phyloP scores from a whole-genome alignment of 2,797 vertebrate species.

The Siniperca obscura region DNA sequence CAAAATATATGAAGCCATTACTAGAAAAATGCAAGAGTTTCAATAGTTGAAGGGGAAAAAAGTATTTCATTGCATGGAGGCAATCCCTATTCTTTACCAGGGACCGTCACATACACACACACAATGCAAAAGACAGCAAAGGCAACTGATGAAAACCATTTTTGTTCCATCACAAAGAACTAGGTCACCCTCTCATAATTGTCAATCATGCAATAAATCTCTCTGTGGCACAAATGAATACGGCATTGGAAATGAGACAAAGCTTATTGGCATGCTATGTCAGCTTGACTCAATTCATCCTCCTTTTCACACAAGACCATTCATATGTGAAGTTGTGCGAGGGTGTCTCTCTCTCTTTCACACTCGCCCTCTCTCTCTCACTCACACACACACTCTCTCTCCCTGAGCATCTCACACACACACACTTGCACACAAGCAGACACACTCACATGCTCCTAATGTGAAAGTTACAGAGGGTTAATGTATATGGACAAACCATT shows the following conservation, averaged over 20 bases:
- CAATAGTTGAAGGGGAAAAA: slow-evolving; percentile 64
- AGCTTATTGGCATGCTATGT: slow-evolving; percentile 92
- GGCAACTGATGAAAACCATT: slow-evolving; percentile 88
- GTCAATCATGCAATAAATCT: slow-evolving; percentile 95
- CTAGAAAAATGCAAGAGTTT: slow-evolving; percentile 76
- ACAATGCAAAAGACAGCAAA: slow-evolving; percentile 84
- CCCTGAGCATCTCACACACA: slow-evolving; percentile 22
- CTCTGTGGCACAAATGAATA: slow-evolving; percentile 90
- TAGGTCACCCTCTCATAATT: slow-evolving; percentile 94
- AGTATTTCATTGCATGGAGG: slow-evolving; percentile 73
- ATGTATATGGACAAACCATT: slow-evolving; percentile 79
- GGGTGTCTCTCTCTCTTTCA: slow-evolving; percentile 77
- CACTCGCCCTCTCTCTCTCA: slow-evolving; percentile 23
- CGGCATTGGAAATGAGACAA: slow-evolving; percentile 91
- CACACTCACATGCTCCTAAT: slow-evolving; percentile 55
- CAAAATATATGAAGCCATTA: slow-evolving; percentile 85
- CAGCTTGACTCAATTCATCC: slow-evolving; percentile 91
- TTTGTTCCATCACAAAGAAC: slow-evolving; percentile 90
- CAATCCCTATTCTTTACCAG: slow-evolving; percentile 77
- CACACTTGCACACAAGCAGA: slow-evolving; percentile 21
- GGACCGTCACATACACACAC: slow-evolving; percentile 67
- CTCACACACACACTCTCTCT: slow-evolving; percentile 19
- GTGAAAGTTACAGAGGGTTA: slow-evolving; percentile 68
- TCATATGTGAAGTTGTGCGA: slow-evolving; percentile 87
- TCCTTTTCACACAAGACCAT: slow-evolving; percentile 89